These are phyloP conservation scores for Camponotus floridanus DNA, from an alignment of 1,140 invertebrate genomes.

Conservation along the genomic window DNA sequence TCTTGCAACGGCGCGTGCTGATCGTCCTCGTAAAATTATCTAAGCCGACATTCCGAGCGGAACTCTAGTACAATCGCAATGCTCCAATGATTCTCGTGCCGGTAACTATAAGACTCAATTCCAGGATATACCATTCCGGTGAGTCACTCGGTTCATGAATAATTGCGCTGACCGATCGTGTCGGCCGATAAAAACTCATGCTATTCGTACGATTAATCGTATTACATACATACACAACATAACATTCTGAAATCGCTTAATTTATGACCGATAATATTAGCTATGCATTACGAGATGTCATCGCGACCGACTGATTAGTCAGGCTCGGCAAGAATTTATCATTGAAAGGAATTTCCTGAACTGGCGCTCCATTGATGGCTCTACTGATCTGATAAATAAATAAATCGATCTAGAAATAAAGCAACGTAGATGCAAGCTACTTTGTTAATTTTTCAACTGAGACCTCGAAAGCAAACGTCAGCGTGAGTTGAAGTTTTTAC, in stretches of 20 bases:
- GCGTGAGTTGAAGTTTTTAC: neutral
- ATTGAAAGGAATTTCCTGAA: conserved; percentile 12
- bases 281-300: conserved; percentile 6
- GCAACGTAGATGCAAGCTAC: neutral
- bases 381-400: neutral
- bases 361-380: neutral
- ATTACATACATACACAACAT: no score
- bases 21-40: conserved; percentile 21
- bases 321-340: conserved; percentile 5
- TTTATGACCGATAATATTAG: conserved; percentile 38
- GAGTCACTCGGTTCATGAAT: conserved; percentile 68
- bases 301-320: conserved; percentile 22
- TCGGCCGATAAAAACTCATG: conserved; percentile 42
- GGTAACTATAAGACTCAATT: conserved; percentile 61
- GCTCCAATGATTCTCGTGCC: conserved; percentile 36
- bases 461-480: neutral
- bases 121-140: conserved; percentile 70
- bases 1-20: neutral
- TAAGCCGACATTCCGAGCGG: conserved; percentile 37
- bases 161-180: conserved; percentile 62
- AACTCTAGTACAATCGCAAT: neutral
- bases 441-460: conserved; percentile 17
- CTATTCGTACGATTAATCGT: conserved; percentile 43
- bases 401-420: neutral
- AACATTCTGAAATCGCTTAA: conserved; percentile 40